Evolutionary conservation across 2,113 vertebrate species (phyloP).

Genomic region (Rattus rattus): DNA sequence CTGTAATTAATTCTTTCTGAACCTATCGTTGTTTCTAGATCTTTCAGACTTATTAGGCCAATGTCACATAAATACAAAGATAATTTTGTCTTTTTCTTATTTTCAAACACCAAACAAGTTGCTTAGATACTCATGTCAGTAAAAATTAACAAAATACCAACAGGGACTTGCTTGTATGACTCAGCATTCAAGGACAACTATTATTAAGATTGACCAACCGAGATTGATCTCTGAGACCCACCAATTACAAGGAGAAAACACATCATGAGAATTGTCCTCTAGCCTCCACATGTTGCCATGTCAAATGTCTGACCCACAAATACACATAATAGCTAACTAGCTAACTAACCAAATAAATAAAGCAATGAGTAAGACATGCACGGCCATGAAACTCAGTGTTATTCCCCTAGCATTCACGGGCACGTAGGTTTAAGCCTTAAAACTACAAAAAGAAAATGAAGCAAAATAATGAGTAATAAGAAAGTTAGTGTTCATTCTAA

Average conservation of each 20-base stretch:
- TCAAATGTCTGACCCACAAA: background rate
- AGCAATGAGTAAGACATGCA: background rate
- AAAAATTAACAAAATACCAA: background rate
- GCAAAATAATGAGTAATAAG: background rate
- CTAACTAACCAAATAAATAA: background rate
- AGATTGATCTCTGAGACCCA: background rate
- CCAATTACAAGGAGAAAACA: background rate
- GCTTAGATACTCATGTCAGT: background rate
- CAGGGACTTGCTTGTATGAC: background rate
- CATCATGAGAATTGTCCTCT: background rate
- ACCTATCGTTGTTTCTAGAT: background rate
- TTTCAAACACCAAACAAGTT: background rate
- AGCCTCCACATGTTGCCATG: background rate
- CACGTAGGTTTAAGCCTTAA: background rate
- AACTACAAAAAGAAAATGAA: background rate
- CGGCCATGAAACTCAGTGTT: background rate
- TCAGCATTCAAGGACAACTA: background rate
- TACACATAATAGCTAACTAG: background rate
- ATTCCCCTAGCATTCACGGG: background rate
- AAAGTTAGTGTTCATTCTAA: background rate
- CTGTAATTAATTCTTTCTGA: background rate
- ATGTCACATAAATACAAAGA: background rate
- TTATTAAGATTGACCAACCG: background rate
- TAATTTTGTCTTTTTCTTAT: background rate
- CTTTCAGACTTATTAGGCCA: background rate